A percentile compares a stretch with the other conserved stretches of the same genome.
Evolutionary conservation across 2,888 invertebrate genomes (phyloP).

Genomic region (Brachyptera risi): DNA sequence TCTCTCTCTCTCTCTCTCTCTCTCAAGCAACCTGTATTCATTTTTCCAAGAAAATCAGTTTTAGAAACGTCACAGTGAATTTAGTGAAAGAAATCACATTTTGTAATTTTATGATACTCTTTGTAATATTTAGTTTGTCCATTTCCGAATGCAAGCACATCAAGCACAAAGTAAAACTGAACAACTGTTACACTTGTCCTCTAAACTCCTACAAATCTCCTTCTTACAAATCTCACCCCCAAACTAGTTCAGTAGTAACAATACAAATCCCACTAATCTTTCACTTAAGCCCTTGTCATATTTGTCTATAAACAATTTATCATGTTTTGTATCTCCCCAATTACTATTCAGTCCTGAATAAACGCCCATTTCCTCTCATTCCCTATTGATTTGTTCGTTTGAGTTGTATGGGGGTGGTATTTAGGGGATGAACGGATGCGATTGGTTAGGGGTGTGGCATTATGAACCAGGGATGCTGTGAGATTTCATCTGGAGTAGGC

Average conservation of each 20-base stretch:
- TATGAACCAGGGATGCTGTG: slow-evolving; percentile 18
- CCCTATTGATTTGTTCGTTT: slow-evolving; percentile 8
- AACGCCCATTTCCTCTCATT: background rate
- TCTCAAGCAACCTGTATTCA: too few species aligned
- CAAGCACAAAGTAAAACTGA: too few species aligned
- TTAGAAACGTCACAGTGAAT: too few species aligned
- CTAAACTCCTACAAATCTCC: too few species aligned
- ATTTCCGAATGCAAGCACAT: too few species aligned
- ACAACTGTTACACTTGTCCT: too few species aligned
- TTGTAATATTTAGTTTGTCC: too few species aligned
- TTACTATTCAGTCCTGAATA: slow-evolving; percentile 6
- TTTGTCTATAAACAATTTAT: slow-evolving; percentile 9
- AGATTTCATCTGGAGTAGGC: background rate
- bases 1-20: too few species aligned
- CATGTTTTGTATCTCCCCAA: background rate
- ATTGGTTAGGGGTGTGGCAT: slow-evolving; percentile 19
- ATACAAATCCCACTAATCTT: slow-evolving; percentile 1
- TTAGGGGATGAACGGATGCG: background rate
- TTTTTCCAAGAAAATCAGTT: too few species aligned
- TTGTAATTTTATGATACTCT: too few species aligned
- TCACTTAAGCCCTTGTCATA: background rate
- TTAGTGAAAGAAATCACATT: too few species aligned
- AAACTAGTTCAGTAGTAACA: background rate
- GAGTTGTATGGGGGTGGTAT: background rate
- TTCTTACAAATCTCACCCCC: slow-evolving; percentile 1